These are phyloP conservation scores for Holacanthus passer DNA, from an alignment of 2,113 vertebrate genomes.

Conservation along the genomic window DNA sequence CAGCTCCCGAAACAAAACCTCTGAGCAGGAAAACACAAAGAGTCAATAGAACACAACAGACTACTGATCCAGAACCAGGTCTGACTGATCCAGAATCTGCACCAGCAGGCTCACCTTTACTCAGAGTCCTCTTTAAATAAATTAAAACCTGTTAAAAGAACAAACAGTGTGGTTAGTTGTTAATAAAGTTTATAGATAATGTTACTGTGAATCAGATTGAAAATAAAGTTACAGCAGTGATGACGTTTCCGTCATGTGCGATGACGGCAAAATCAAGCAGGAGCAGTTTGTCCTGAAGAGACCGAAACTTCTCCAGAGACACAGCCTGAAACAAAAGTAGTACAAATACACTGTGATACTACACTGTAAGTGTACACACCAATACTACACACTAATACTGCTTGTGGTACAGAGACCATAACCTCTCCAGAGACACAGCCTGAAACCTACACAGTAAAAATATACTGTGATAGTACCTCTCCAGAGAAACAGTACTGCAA, in stretches of 20 bases:
- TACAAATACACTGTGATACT: neutral
- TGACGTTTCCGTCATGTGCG: conserved; percentile 93
- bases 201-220: neutral
- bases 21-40: conserved; percentile 70
- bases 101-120: conserved; percentile 87
- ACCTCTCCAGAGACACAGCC: too few species aligned
- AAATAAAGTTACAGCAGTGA: conserved; percentile 85
- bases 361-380: neutral
- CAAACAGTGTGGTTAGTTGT: neutral
- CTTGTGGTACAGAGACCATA: too few species aligned
- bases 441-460: too few species aligned
- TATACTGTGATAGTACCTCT: too few species aligned
- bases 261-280: conserved; percentile 91
- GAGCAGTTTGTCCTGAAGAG: conserved; percentile 92
- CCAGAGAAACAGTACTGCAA: too few species aligned
- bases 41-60: neutral
- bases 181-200: neutral
- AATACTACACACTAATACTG: neutral
- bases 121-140: conserved; percentile 92
- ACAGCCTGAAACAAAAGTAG: conserved; percentile 20
- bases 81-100: neutral
- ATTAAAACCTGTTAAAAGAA: conserved; percentile 90
- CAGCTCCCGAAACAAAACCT: conserved; percentile 92
- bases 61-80: neutral
- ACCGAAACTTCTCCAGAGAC: conserved; percentile 93